Percentiles rank a stretch among this genome's conserved stretches.
Conservation (phyloP, 1,140 invertebrate species). For the Drosophila albomicans region DNA sequence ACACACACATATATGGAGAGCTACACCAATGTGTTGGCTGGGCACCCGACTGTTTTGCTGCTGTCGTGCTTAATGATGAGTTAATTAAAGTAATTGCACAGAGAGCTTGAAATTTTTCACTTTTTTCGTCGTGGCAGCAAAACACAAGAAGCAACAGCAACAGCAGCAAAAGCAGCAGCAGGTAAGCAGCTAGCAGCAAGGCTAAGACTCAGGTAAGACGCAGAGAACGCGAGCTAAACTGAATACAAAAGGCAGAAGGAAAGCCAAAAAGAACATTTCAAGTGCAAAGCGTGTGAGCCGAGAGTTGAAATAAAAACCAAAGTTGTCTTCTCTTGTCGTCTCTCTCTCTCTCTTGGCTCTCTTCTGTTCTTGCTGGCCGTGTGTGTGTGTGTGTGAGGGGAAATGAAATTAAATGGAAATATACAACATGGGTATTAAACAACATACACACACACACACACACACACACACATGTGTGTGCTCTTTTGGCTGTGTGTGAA, state of each 20-base stretch:
- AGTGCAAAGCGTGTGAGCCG: slow-evolving; percentile 76
- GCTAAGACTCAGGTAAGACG: slow-evolving; percentile 18
- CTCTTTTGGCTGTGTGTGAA: slow-evolving; percentile 15
- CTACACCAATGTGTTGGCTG: background rate
- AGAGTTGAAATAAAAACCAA: slow-evolving; percentile 69
- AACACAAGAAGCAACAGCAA: background rate
- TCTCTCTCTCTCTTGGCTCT: background rate
- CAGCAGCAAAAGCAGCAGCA: slow-evolving; percentile 11
- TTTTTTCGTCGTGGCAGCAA: slow-evolving; percentile 32
- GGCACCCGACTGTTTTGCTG: slow-evolving; percentile 40
- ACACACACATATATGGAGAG: slow-evolving; percentile 8
- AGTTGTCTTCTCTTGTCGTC: slow-evolving; percentile 36
- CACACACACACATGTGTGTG: background rate
- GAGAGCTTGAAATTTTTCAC: slow-evolving; percentile 54
- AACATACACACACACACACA: slow-evolving; percentile 27
- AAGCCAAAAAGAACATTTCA: slow-evolving; percentile 68
- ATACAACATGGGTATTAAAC: slow-evolving; percentile 50
- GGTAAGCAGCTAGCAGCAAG: slow-evolving; percentile 33
- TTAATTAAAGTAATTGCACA: slow-evolving; percentile 82
- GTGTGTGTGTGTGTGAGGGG: slow-evolving; percentile 42
- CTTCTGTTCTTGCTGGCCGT: slow-evolving; percentile 5
- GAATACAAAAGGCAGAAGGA: slow-evolving; percentile 39
- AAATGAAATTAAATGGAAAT: slow-evolving; percentile 59
- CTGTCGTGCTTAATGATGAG: slow-evolving; percentile 76
- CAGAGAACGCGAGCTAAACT: slow-evolving; percentile 22